Percentiles rank a stretch among this genome's conserved stretches.
Conservation (phyloP, 1,140 invertebrate genomes). For the Aphaenogaster rudis region DNA sequence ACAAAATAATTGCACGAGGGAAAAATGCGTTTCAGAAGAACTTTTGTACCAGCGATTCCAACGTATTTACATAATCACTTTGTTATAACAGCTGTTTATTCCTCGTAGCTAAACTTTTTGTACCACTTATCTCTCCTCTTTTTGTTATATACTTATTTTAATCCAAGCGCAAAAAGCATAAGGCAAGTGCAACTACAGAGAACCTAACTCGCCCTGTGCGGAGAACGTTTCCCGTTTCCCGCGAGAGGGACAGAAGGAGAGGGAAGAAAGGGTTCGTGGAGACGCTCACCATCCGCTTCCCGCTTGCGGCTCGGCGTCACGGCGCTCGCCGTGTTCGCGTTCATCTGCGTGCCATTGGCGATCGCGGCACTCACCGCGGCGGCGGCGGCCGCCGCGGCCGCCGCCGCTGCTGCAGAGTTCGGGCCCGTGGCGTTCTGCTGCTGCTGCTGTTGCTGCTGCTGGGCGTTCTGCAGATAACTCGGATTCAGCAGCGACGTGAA, state of each 20-base stretch:
- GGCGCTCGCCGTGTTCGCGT: conserved; percentile 48
- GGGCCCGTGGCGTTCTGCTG: conserved; percentile 77
- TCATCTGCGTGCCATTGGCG: conserved; percentile 82
- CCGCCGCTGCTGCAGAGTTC: conserved; percentile 82
- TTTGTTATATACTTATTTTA: too few species aligned
- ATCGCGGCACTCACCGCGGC: conserved; percentile 84
- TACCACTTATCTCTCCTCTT: too few species aligned
- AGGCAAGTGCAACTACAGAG: too few species aligned
- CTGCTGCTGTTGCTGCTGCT: conserved; percentile 70
- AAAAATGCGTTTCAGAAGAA: too few species aligned
- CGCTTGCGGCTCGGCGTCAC: conserved; percentile 77
- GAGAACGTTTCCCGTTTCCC: background rate
- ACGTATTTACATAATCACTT: too few species aligned
- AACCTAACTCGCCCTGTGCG: too few species aligned
- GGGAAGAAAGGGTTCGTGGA: background rate
- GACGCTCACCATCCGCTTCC: conserved; percentile 82
- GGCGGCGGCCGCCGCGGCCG: conserved; percentile 83
- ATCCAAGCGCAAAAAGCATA: too few species aligned
- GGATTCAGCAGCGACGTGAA: conserved; percentile 87
- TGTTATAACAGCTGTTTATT: too few species aligned
- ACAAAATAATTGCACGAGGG: too few species aligned
- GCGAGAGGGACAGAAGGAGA: background rate
- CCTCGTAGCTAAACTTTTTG: too few species aligned
- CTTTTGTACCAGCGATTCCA: too few species aligned
- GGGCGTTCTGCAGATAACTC: conserved; percentile 86